A percentile compares a stretch with the other conserved stretches of the same genome.
Evolutionary conservation across 1,140 invertebrate species (phyloP).

Genomic region (Drosophila kohkoa): DNA sequence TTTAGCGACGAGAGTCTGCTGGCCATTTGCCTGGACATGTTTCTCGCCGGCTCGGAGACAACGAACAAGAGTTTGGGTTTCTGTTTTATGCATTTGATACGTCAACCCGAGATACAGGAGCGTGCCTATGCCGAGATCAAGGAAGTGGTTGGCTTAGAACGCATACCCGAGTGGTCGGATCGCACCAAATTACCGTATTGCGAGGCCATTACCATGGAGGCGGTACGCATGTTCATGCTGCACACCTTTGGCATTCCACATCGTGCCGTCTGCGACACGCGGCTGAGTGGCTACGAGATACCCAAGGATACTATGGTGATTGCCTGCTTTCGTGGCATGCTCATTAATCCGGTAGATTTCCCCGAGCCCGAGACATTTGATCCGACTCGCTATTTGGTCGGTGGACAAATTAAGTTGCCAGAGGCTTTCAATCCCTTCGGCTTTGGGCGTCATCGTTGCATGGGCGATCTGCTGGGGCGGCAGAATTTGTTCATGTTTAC

Average conservation of each 20-base stretch:
- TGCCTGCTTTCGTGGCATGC: conserved; percentile 91
- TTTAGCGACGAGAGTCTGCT: conserved; percentile 89
- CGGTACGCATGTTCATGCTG: conserved; percentile 91
- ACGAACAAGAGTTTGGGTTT: conserved; percentile 92
- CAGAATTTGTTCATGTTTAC: conserved; percentile 95
- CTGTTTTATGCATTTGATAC: conserved; percentile 91
- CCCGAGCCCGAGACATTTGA: conserved; percentile 89
- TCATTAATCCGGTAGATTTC: conserved; percentile 89
- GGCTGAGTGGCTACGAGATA: conserved; percentile 89
- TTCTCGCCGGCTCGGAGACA: conserved; percentile 93
- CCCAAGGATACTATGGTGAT: conserved; percentile 94
- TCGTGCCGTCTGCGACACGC: conserved; percentile 90
- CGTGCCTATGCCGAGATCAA: conserved; percentile 94
- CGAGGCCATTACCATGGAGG: conserved; percentile 91
- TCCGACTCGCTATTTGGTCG: conserved; percentile 91
- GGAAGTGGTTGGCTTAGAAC: conserved; percentile 88
- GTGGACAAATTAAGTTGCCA: conserved; percentile 88
- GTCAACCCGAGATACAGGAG: conserved; percentile 91
- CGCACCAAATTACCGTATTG: conserved; percentile 89
- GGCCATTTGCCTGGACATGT: conserved; percentile 92
- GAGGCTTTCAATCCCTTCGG: conserved; percentile 93
- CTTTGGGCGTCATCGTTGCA: conserved; percentile 92
- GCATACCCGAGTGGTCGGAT: conserved; percentile 89
- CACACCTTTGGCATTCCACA: conserved; percentile 92
- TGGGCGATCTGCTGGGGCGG: conserved; percentile 93